Evolutionary conservation across 2,113 vertebrate genomes (phyloP).

Genomic region (Rhegmatorhina hoffmannsi): DNA sequence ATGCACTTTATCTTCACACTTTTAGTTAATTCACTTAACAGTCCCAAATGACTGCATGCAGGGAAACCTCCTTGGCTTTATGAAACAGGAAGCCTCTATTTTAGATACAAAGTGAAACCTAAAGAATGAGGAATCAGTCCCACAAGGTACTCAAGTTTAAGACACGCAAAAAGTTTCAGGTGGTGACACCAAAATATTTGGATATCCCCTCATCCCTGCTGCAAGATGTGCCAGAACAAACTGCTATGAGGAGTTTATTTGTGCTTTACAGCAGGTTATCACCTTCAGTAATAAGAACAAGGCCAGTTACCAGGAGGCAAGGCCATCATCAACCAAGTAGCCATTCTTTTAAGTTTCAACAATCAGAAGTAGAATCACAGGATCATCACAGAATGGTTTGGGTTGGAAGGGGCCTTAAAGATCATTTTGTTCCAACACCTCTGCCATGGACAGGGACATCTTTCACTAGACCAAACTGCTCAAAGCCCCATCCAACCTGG

Average conservation of each 20-base stretch:
- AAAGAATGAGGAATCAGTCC: not conserved
- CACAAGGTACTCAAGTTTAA: not conserved
- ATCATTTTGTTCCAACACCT: not conserved
- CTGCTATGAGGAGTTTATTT: not conserved
- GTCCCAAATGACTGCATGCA: not conserved
- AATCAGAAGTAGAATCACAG: not conserved
- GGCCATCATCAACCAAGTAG: not conserved
- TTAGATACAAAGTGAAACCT: not conserved
- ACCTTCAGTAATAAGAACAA: not conserved
- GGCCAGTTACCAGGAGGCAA: not conserved
- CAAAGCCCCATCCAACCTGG: not conserved
- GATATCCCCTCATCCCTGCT: rapidly evolving
- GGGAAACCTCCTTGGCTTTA: not conserved
- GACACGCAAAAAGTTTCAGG: not conserved
- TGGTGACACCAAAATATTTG: not conserved
- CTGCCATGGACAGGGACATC: not conserved
- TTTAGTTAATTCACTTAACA: conserved; percentile 43
- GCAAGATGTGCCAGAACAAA: not conserved
- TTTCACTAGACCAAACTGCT: not conserved
- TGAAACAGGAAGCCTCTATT: not conserved
- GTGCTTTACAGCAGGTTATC: not conserved
- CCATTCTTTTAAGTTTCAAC: not conserved
- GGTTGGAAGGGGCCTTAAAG: not conserved
- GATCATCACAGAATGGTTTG: not conserved
- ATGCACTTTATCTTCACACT: conserved; percentile 20